Conservation (phyloP, 1,140 invertebrate genomes). For the Drosophila ercepeae region DNA sequence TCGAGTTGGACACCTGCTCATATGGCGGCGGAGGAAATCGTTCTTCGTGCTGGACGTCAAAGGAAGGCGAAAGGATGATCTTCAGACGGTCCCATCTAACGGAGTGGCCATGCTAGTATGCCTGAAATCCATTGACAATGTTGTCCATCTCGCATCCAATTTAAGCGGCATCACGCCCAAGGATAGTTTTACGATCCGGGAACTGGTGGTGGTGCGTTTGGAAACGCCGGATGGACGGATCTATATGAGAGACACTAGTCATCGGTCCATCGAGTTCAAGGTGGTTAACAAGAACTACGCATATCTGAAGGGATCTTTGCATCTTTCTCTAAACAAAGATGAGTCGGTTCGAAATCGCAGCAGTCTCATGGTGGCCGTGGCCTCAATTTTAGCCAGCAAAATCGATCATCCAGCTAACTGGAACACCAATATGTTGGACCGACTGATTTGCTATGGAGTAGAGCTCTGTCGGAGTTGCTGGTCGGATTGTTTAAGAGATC, state of each 20-base stretch:
- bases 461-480: constrained; percentile 62
- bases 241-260: constrained; percentile 39
- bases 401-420: constrained; percentile 74
- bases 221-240: constrained; percentile 54
- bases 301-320: constrained; percentile 53
- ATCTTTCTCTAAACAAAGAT: constrained; percentile 48
- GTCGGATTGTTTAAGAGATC: constrained; percentile 33
- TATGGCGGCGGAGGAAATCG: constrained; percentile 49
- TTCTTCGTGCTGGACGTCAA: constrained; percentile 69
- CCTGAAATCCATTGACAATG: constrained; percentile 53
- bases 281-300: constrained; percentile 68
- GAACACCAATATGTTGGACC: constrained; percentile 58
- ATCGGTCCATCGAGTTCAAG: constrained; percentile 38
- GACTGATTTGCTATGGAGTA: constrained; percentile 71
- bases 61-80: constrained; percentile 21
- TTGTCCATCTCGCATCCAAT: constrained; percentile 48
- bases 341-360: constrained; percentile 49
- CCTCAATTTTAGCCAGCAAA: constrained; percentile 68
- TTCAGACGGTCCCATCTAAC: constrained; percentile 5
- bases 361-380: constrained; percentile 62
- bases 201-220: constrained; percentile 65
- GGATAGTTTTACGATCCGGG: constrained; percentile 57
- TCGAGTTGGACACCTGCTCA: constrained; percentile 46
- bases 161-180: constrained; percentile 28
- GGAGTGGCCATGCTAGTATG: constrained; percentile 55